A percentile compares a stretch with the other conserved stretches of the same genome.
phyloP scores from a whole-genome alignment of 2,888 invertebrate species.

The Drosophila cyrtoloma region DNA sequence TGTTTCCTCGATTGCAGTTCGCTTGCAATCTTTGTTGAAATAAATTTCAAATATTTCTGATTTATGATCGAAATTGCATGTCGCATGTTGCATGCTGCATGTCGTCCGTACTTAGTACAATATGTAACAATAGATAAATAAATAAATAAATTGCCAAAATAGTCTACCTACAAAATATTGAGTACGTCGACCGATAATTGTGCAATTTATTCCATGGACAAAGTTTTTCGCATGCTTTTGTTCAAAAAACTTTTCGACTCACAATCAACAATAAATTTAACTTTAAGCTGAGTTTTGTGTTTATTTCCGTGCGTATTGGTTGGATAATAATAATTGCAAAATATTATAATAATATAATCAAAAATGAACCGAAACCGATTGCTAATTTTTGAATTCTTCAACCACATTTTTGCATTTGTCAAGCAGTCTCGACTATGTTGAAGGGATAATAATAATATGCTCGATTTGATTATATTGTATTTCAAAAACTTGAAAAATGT shows the following conservation, averaged over 20 bases:
- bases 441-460: neutral
- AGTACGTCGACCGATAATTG: slow-evolving; percentile 39
- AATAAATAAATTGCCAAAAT: slow-evolving; percentile 36
- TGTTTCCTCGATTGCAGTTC: slow-evolving; percentile 46
- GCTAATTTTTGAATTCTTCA: neutral
- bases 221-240: slow-evolving; percentile 28
- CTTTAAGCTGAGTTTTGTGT: neutral
- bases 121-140: slow-evolving; percentile 48
- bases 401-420: neutral
- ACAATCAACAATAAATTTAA: slow-evolving; percentile 15
- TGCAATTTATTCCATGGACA: slow-evolving; percentile 41
- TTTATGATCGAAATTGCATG: slow-evolving; percentile 60
- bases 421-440: neutral
- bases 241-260: slow-evolving; percentile 8
- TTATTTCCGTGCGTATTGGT: neutral
- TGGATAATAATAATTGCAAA: neutral
- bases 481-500: neutral
- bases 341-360: neutral
- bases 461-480: neutral
- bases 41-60: slow-evolving; percentile 74
- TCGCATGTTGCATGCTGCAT: slow-evolving; percentile 21
- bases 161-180: slow-evolving; percentile 12
- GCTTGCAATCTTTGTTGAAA: slow-evolving; percentile 70
- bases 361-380: neutral
- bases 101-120: slow-evolving; percentile 29